phyloP scores from a whole-genome alignment of 2,797 vertebrate species.

The Strix occidentalis region DNA sequence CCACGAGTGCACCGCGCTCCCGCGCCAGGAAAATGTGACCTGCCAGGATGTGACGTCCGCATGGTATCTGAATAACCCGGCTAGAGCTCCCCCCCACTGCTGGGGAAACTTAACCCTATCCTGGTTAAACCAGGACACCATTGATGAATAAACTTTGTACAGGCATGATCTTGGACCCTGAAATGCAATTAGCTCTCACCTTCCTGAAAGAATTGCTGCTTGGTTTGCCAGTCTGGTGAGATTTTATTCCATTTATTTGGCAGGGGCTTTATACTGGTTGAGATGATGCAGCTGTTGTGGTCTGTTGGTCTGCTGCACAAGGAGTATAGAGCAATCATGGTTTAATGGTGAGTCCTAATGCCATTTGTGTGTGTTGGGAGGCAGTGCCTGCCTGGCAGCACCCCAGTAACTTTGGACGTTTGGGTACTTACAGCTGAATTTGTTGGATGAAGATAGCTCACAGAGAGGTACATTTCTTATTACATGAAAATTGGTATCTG shows the following conservation, averaged over 20 bases:
- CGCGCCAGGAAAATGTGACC: too few species aligned
- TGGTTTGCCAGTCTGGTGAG: neutral
- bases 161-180: accelerated
- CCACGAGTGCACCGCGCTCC: too few species aligned
- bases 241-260: neutral
- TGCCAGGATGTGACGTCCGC: too few species aligned
- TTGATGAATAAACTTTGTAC: neutral
- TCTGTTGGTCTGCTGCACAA: neutral
- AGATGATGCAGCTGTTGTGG: neutral
- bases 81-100: too few species aligned
- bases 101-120: too few species aligned
- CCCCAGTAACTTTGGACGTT: too few species aligned
- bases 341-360: neutral
- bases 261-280: neutral
- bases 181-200: neutral
- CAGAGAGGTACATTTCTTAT: neutral
- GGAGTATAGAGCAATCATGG: neutral
- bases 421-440: neutral
- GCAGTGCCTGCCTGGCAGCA: neutral
- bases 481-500: neutral
- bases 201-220: neutral
- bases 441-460: neutral
- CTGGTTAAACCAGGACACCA: too few species aligned
- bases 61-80: too few species aligned
- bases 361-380: neutral